These are phyloP conservation scores for Urocitellus parryii DNA, from an alignment of 2,113 vertebrate species.

Conservation along the genomic window DNA sequence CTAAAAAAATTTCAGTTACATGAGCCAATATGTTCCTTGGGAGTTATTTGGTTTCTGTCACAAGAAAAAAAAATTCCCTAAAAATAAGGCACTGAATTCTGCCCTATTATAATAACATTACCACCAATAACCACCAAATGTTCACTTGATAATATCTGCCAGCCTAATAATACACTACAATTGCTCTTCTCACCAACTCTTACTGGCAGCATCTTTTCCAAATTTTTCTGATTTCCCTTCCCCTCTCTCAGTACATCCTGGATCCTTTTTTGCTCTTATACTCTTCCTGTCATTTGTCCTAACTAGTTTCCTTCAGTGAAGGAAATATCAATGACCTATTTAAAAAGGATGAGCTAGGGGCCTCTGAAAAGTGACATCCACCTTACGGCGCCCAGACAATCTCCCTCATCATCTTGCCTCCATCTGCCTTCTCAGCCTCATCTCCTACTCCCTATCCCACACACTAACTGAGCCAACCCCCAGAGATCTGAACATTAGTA, in stretches of 20 bases:
- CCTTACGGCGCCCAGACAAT: not conserved
- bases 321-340: not conserved
- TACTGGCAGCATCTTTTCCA: not conserved
- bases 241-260: not conserved
- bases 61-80: not conserved
- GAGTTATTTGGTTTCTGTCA: constrained; percentile 27
- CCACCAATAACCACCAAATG: not conserved
- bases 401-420: not conserved
- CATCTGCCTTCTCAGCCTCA: not conserved
- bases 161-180: not conserved
- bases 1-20: not conserved
- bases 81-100: not conserved
- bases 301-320: not conserved
- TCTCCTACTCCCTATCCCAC: not conserved
- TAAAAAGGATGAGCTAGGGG: not conserved
- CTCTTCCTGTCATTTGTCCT: not conserved
- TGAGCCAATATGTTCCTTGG: not conserved
- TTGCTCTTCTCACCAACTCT: not conserved
- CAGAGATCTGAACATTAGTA: not conserved
- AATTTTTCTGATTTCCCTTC: not conserved
- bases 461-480: not conserved
- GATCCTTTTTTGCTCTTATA: not conserved
- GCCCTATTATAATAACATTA: not conserved
- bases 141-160: not conserved
- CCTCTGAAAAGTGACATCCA: not conserved